Conservation (phyloP, 1,140 invertebrate species). For the Eubasilissa regina region DNA sequence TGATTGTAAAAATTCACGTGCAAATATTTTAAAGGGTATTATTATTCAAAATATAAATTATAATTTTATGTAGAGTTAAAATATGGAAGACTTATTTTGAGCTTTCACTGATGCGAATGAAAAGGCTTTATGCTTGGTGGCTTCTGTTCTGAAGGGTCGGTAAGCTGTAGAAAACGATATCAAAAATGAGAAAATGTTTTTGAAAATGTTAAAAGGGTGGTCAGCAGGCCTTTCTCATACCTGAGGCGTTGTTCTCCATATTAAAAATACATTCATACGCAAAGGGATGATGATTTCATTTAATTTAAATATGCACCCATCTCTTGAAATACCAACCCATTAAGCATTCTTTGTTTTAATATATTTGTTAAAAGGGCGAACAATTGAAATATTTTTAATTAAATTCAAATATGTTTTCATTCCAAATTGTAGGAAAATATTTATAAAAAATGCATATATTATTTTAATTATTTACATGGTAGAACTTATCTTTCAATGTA, state of each 20-base stretch:
- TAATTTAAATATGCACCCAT: slow-evolving; percentile 37
- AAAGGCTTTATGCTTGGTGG: slow-evolving; percentile 41
- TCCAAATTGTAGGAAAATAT: too few relatives aligned
- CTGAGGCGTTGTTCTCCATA: slow-evolving; percentile 49
- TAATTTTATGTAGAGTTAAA: not conserved
- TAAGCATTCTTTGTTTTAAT: not conserved
- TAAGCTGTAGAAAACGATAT: slow-evolving; percentile 35
- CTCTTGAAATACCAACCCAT: slow-evolving; percentile 6
- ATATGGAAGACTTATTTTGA: slow-evolving; percentile 5
- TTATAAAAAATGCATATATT: too few relatives aligned
- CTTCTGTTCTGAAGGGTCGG: slow-evolving; percentile 19
- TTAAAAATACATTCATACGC: slow-evolving; percentile 55
- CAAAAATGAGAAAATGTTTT: slow-evolving; percentile 52
- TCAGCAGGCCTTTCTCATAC: slow-evolving; percentile 35
- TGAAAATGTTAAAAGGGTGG: slow-evolving; percentile 25
- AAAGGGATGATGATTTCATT: slow-evolving; percentile 46
- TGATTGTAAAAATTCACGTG: too few relatives aligned
- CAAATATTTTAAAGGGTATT: too few relatives aligned
- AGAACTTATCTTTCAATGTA: too few relatives aligned
- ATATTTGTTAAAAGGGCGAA: not conserved
- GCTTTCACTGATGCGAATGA: slow-evolving; percentile 30
- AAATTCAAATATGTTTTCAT: not conserved
- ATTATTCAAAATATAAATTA: too few relatives aligned
- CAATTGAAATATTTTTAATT: not conserved
- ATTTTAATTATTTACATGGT: too few relatives aligned